Conservation (phyloP, 2,797 vertebrate species). For the Mallotus villosus region DNA sequence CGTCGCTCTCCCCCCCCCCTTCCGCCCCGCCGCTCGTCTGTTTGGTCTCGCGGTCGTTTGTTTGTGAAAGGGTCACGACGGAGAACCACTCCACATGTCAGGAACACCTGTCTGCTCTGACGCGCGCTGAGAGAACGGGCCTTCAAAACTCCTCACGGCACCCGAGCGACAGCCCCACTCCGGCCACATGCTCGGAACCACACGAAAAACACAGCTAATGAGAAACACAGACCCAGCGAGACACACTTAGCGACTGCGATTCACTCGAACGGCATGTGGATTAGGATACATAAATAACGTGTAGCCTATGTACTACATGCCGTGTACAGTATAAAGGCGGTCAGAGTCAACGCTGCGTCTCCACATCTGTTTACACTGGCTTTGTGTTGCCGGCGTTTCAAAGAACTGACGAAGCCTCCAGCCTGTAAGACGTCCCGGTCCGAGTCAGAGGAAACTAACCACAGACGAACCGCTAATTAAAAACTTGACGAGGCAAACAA, state of each 20-base stretch:
- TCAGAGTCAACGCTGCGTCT: no score
- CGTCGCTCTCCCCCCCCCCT: conserved; percentile 1
- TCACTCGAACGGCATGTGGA: background rate
- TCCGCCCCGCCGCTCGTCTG: conserved; percentile 18
- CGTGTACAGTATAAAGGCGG: no score
- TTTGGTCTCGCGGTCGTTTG: conserved; percentile 47
- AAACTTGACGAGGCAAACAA: conserved; percentile 7
- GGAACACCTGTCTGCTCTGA: conserved; percentile 52
- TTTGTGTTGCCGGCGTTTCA: background rate
- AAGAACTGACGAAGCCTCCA: background rate
- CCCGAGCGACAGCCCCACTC: background rate
- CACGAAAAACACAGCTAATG: background rate
- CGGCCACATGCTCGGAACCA: no score
- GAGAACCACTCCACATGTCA: conserved; percentile 40
- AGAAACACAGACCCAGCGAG: background rate
- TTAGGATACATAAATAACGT: no score
- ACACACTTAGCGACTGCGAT: background rate
- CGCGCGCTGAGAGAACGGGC: conserved; percentile 36
- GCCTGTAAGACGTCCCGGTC: background rate
- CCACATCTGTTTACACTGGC: no score
- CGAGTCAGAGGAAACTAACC: background rate
- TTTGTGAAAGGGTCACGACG: conserved; percentile 51
- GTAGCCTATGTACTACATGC: no score
- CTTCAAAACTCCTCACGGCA: conserved; percentile 37
- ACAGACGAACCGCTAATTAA: background rate